Evolutionary conservation across 2,888 invertebrate genomes (phyloP).

Genomic region (Leptura quadrifasciata): DNA sequence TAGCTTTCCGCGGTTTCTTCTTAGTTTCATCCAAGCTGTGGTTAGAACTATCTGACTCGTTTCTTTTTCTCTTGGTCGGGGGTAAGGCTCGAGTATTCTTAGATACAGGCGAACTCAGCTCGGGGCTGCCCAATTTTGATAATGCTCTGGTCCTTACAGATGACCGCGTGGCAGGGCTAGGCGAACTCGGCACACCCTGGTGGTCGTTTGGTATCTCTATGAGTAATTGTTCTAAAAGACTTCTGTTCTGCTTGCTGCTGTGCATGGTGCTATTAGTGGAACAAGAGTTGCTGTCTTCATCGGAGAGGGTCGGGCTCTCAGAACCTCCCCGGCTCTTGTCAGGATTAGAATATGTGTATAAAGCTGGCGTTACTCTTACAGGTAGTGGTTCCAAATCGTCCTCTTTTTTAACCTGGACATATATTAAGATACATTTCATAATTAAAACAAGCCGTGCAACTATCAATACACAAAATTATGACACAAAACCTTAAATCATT

Average conservation of each 20-base stretch:
- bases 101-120: slow-evolving; percentile 70
- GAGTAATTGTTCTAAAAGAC: slow-evolving; percentile 85
- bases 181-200: slow-evolving; percentile 65
- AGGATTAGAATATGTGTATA: slow-evolving; percentile 85
- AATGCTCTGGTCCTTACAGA: slow-evolving; percentile 81
- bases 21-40: slow-evolving; percentile 74
- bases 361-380: slow-evolving; percentile 82
- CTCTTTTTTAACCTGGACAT: slow-evolving; percentile 59
- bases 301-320: slow-evolving; percentile 68
- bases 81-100: slow-evolving; percentile 48
- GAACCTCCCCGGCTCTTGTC: slow-evolving; percentile 75
- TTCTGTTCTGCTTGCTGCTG: slow-evolving; percentile 74
- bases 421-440: neutral
- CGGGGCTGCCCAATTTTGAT: slow-evolving; percentile 82
- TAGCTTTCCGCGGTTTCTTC: slow-evolving; percentile 76
- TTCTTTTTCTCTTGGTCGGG: slow-evolving; percentile 82
- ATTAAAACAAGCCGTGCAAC: too few species aligned
- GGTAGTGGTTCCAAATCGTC: slow-evolving; percentile 79
- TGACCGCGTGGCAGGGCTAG: slow-evolving; percentile 71
- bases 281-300: slow-evolving; percentile 65
- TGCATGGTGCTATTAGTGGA: slow-evolving; percentile 65
- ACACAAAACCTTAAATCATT: too few species aligned
- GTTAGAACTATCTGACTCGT: slow-evolving; percentile 86
- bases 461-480: too few species aligned
- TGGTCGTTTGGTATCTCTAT: slow-evolving; percentile 85